phyloP scores from a whole-genome alignment of 2,888 invertebrate species.

The Polyommatus iphigenia region DNA sequence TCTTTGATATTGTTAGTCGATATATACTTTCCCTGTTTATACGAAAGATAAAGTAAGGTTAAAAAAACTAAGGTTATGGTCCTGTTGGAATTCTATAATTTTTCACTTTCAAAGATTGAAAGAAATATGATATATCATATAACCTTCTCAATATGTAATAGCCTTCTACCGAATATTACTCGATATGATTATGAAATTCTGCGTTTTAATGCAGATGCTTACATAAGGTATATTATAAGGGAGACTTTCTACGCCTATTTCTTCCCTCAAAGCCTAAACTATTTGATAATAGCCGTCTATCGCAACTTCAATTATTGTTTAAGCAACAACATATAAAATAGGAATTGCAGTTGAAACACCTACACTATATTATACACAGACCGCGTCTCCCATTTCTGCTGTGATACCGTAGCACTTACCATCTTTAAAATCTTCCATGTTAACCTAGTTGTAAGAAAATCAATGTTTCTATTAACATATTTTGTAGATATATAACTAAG shows the following conservation, averaged over 20 bases:
- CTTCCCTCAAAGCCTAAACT: background rate
- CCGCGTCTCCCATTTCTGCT: conserved; percentile 70
- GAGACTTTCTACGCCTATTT: background rate
- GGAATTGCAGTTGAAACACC: conserved; percentile 32
- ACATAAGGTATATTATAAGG: background rate
- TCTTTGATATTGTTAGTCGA: background rate
- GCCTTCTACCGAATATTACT: background rate
- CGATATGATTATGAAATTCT: background rate
- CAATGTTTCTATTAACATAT: conserved; percentile 72
- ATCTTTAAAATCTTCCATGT: conserved; percentile 72
- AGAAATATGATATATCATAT: background rate
- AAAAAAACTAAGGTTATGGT: background rate
- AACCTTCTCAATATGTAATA: background rate
- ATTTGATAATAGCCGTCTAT: background rate
- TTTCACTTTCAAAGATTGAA: background rate
- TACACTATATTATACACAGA: conserved; percentile 41
- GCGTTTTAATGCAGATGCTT: background rate
- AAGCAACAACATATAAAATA: background rate
- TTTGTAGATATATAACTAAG: conserved; percentile 46
- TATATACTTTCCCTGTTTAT: background rate
- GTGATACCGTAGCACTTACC: conserved; percentile 77
- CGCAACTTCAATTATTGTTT: background rate
- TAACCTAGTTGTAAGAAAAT: conserved; percentile 71
- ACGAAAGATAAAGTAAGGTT: background rate
- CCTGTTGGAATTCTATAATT: background rate